These are phyloP conservation scores for Sebastes minor DNA, from an alignment of 2,797 vertebrate genomes.

Conservation along the genomic window DNA sequence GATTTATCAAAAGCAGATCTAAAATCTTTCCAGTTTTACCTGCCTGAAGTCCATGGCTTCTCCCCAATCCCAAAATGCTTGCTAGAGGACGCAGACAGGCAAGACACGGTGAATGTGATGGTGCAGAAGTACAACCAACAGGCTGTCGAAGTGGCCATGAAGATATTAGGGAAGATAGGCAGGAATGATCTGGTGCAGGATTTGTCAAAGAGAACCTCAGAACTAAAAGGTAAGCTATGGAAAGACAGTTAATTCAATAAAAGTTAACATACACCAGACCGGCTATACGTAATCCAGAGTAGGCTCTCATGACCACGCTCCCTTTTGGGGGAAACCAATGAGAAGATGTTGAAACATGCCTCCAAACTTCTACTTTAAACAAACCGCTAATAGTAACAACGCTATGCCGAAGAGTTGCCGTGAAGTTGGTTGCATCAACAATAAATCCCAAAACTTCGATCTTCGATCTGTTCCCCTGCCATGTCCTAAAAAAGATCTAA, in stretches of 20 bases:
- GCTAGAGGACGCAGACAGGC: background rate
- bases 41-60: background rate
- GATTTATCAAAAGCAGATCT: rapidly evolving
- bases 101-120: background rate
- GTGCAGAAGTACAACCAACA: background rate
- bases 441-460: no score
- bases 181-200: background rate
- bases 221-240: background rate
- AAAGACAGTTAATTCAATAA: no score
- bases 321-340: no score
- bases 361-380: no score
- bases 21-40: background rate
- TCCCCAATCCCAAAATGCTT: background rate
- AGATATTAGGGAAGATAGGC: background rate
- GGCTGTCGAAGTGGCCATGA: background rate
- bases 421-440: no score
- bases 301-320: no score
- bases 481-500: no score
- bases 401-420: no score
- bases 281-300: rapidly evolving
- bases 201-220: background rate
- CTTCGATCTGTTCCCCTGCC: no score
- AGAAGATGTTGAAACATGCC: no score
- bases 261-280: no score
- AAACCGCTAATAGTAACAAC: no score